A percentile compares a stretch with the other conserved stretches of the same genome.
Conservation (phyloP, 2,113 vertebrate genomes). For the Pogonocichla stellata region DNA sequence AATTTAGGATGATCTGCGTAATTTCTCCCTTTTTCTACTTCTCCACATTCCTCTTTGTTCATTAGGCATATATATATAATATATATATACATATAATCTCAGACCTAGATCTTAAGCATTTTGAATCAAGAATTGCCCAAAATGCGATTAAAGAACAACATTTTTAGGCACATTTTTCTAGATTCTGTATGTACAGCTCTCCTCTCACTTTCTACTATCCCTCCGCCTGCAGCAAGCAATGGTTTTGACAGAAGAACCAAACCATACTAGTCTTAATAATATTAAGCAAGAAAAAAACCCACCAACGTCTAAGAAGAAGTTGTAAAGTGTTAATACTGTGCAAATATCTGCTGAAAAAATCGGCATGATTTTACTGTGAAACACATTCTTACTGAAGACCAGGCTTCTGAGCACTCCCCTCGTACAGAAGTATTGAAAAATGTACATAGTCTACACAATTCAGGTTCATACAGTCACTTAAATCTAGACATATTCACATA, state of each 20-base stretch:
- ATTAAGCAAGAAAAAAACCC: fast-evolving
- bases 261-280: background rate
- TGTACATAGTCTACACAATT: background rate
- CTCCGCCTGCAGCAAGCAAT: background rate
- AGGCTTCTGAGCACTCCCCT: background rate
- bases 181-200: background rate
- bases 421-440: background rate
- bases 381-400: background rate
- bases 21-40: background rate
- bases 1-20: background rate
- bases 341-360: background rate
- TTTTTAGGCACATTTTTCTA: background rate
- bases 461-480: background rate
- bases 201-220: background rate
- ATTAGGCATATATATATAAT: background rate
- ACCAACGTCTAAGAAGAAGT: background rate
- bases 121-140: background rate
- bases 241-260: background rate
- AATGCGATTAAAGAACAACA: background rate
- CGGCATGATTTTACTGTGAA: background rate
- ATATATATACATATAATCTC: too few relatives aligned
- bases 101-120: background rate
- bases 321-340: background rate
- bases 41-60: background rate
- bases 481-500: background rate